These are phyloP conservation scores for Drosophila prolongata DNA, from an alignment of 2,888 invertebrate species.

Conservation along the genomic window DNA sequence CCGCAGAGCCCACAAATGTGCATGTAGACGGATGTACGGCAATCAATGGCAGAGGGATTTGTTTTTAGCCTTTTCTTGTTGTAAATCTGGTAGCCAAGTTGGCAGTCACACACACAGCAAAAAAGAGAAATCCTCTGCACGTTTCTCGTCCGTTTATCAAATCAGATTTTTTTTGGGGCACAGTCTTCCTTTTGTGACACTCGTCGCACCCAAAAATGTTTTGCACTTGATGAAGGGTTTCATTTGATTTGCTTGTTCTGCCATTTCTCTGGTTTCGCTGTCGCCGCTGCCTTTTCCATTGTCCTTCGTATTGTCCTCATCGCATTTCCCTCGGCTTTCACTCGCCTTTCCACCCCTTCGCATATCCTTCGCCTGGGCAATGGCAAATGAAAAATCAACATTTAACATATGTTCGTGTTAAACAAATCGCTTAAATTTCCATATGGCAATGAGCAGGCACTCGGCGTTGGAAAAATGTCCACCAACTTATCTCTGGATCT, in stretches of 20 bases:
- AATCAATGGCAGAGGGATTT: slow-evolving; percentile 35
- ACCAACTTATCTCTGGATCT: slow-evolving; percentile 16
- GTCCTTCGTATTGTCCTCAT: slow-evolving; percentile 19
- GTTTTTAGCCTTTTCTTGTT: slow-evolving; percentile 24
- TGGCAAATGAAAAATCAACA: slow-evolving; percentile 70
- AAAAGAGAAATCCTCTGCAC: slow-evolving; percentile 29
- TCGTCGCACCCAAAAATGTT: slow-evolving; percentile 59
- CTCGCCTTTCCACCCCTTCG: not conserved
- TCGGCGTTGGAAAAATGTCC: slow-evolving; percentile 4
- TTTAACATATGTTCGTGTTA: slow-evolving; percentile 65
- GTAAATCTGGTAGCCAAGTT: slow-evolving; percentile 27
- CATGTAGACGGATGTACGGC: slow-evolving; percentile 42
- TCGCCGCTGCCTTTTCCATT: slow-evolving; percentile 50
- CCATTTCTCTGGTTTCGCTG: slow-evolving; percentile 74
- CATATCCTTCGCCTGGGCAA: slow-evolving; percentile 27
- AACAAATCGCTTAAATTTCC: slow-evolving; percentile 64
- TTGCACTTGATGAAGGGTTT: slow-evolving; percentile 73
- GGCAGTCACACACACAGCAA: slow-evolving; percentile 11
- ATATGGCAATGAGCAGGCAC: slow-evolving; percentile 51
- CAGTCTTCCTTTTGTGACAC: slow-evolving; percentile 45
- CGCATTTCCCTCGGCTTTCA: slow-evolving; percentile 5
- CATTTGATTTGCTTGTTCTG: slow-evolving; percentile 72
- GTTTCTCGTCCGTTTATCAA: slow-evolving; percentile 31
- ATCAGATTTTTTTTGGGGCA: slow-evolving; percentile 24
- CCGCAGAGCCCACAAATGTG: slow-evolving; percentile 57